These are phyloP conservation scores for Macrosoma leucophasiata DNA, from an alignment of 2,888 invertebrate genomes.

Conservation along the genomic window DNA sequence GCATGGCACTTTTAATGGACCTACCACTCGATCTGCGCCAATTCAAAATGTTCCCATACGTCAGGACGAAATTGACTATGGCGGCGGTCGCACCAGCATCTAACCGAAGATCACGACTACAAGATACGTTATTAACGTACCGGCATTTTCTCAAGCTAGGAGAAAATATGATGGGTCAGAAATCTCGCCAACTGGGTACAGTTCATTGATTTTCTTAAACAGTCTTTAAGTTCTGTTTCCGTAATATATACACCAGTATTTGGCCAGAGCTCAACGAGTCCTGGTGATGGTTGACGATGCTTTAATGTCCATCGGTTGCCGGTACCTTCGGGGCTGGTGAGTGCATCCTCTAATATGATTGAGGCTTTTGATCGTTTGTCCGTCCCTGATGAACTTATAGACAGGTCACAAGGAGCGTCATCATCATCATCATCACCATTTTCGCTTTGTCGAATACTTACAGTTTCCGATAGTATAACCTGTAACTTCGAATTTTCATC, in stretches of 20 bases:
- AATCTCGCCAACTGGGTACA: slow-evolving; percentile 2
- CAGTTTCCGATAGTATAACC: background rate
- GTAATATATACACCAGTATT: too few species aligned
- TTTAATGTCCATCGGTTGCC: too few species aligned
- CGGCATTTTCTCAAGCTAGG: too few species aligned
- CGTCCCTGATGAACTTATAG: background rate
- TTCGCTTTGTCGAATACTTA: background rate
- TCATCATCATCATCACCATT: background rate
- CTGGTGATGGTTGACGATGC: too few species aligned
- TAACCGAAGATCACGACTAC: background rate
- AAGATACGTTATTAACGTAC: too few species aligned
- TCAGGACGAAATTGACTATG: slow-evolving; percentile 2
- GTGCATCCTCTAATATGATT: too few species aligned
- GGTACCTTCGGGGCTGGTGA: too few species aligned
- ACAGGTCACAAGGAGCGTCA: background rate
- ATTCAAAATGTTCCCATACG: background rate
- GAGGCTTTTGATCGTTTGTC: background rate
- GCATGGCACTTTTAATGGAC: slow-evolving; percentile 3
- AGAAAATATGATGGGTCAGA: background rate
- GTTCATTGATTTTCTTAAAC: too few species aligned
- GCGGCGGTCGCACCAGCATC: slow-evolving; percentile 1
- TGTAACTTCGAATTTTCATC: slow-evolving; percentile 1
- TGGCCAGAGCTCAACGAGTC: too few species aligned
- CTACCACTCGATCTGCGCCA: slow-evolving; percentile 1
- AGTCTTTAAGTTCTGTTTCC: too few species aligned